These are phyloP conservation scores for Scolanthus callimorphus DNA, from an alignment of 92 coral and sea anemone genomes.

Conservation along the genomic window DNA sequence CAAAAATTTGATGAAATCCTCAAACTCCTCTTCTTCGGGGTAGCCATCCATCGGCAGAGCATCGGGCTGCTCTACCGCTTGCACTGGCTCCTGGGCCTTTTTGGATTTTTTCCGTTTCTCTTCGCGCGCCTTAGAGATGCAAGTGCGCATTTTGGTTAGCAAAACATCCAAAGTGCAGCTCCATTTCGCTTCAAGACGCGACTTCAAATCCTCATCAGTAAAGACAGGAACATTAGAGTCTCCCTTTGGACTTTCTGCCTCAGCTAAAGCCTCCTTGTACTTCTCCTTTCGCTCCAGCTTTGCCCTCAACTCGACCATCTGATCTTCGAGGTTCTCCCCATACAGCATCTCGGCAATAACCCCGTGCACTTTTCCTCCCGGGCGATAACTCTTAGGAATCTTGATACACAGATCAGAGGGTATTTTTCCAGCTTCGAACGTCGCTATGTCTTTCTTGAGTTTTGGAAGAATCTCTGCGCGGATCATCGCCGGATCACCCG, in stretches of 20 bases:
- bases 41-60: conserved; percentile 55
- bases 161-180: conserved; percentile 22
- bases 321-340: conserved; percentile 38
- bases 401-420: conserved; percentile 43
- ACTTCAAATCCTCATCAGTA: conserved; percentile 41
- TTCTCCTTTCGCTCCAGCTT: conserved; percentile 30
- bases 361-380: conserved; percentile 26
- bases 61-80: conserved; percentile 61
- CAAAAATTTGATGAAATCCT: conserved; percentile 36
- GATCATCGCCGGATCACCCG: conserved; percentile 35
- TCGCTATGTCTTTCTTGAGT: conserved; percentile 38
- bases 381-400: conserved; percentile 46
- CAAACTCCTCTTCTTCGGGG: conserved; percentile 43
- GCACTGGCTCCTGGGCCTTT: conserved; percentile 48
- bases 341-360: conserved; percentile 48
- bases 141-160: conserved; percentile 42
- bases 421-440: conserved; percentile 33
- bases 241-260: not conserved
- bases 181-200: conserved; percentile 52
- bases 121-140: conserved; percentile 18
- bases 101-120: conserved; percentile 19
- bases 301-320: conserved; percentile 33
- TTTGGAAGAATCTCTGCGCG: conserved; percentile 53
- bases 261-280: conserved; percentile 5
- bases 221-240: not conserved